phyloP scores from a whole-genome alignment of 2,888 invertebrate genomes.

The Tanaodytes sp. region DNA sequence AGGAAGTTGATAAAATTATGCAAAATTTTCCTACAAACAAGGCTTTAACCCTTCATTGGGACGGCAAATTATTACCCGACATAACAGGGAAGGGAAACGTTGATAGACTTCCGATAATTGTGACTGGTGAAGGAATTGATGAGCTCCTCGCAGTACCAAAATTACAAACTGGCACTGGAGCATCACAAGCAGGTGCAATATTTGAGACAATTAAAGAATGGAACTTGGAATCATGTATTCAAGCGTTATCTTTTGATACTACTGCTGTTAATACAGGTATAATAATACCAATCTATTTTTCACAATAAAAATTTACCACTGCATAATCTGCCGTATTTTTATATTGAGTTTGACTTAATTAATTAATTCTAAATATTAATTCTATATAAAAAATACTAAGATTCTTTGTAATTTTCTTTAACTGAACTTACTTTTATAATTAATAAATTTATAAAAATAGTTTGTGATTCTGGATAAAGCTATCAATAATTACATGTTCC shows the following conservation, averaged over 20 bases:
- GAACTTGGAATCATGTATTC: neutral
- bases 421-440: too few species aligned
- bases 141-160: neutral
- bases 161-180: neutral
- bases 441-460: too few species aligned
- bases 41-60: neutral
- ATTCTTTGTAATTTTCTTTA: too few species aligned
- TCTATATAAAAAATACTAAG: too few species aligned
- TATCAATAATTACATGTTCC: too few species aligned
- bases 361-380: too few species aligned
- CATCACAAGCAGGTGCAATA: neutral
- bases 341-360: too few species aligned
- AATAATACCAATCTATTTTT: neutral
- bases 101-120: neutral
- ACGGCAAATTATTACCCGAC: constrained; percentile 1
- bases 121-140: neutral
- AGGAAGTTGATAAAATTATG: neutral
- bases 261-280: constrained; percentile 1
- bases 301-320: too few species aligned
- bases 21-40: neutral
- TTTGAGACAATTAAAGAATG: neutral
- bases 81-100: neutral
- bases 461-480: too few species aligned
- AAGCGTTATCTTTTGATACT: constrained; percentile 2
- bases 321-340: too few species aligned